These are phyloP conservation scores for Zaprionus inermis DNA, from an alignment of 1,140 invertebrate species.

Conservation along the genomic window DNA sequence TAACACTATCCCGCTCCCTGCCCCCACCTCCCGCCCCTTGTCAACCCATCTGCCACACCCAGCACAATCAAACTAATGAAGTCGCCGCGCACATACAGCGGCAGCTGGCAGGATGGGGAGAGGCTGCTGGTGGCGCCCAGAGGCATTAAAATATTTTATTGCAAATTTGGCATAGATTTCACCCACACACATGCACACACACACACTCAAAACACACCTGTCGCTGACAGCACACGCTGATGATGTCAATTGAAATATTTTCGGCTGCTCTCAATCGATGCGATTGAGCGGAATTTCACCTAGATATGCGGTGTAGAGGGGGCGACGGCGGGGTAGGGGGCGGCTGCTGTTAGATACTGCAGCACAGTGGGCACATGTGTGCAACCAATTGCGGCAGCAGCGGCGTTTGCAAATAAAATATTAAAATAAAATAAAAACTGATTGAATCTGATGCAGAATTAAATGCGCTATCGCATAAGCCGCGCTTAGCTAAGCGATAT, in stretches of 20 bases:
- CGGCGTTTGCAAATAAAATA: background rate
- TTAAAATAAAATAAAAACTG: background rate
- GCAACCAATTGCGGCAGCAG: background rate
- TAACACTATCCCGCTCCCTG: constrained; percentile 2
- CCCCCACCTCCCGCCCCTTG: background rate
- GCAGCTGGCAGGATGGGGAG: background rate
- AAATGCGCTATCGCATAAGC: background rate
- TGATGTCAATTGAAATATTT: constrained; percentile 53
- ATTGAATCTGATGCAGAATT: background rate
- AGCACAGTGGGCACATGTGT: background rate
- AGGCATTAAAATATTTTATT: constrained; percentile 54
- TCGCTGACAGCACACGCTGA: constrained; percentile 29
- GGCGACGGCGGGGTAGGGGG: background rate
- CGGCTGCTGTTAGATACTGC: background rate
- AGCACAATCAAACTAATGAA: constrained; percentile 61
- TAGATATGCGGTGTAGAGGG: constrained; percentile 17
- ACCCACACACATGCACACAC: constrained; percentile 30
- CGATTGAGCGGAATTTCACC: constrained; percentile 61
- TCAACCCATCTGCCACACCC: background rate
- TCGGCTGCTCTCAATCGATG: constrained; percentile 2
- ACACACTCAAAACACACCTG: constrained; percentile 39
- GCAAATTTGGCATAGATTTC: constrained; percentile 30
- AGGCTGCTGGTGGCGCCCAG: background rate
- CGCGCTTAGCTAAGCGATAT: background rate
- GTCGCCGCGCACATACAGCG: constrained; percentile 12